Base-by-base conservation (phyloP, 2,888 invertebrate genomes). In the Dicycla oo region DNA sequence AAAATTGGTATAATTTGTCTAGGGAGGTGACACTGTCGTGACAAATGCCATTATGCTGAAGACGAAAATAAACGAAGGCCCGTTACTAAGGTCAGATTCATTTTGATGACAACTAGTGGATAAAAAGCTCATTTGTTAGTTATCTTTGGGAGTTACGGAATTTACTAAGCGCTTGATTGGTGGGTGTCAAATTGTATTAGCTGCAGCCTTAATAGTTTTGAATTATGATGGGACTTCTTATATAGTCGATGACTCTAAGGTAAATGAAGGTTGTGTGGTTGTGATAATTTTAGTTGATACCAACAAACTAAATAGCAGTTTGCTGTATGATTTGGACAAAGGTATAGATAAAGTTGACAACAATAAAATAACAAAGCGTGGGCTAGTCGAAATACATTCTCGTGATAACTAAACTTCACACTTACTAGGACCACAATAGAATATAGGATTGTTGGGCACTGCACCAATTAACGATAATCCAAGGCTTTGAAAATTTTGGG, bases 1-100 rank as follows among this genome's bases (percentile, higher is more conserved):
- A 74, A 80, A 86, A 81, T 87, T 78, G 75, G 72, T 78, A 76
- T 84, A 80, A 86, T 86, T 87, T 81, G 75, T 87, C 84, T 78
- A 67, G 10, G 15, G 57, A 73, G 71, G 80, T 80, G 83, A 84
- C 81, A 83, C 58, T 87, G 43, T 70, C 89, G 88, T 88, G 88
- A 82, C 88, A 40, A 76, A 66, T n/a, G 57, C 81, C 79, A 88
- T 88, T 88, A 88, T 58, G 58, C 47, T 45, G 54, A 47, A 82
- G 73, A 80, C 80, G 34, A 82, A 84, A 87, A 86, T 87, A 86
- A 76, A 78, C 75, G 76, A 83, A 83, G 78, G 81, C 62, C 53
- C 51, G n/a, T 38, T 66, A 34, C 47, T 73, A 77, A 84, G 81
- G 85, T 83, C 80, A 73, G 60, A 60, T 68, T 67, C 64, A 34